Evolutionary conservation across 35 echinoderm and acorn worm genomes (phyloP).

Genomic region (Nesometra sesokonis): DNA sequence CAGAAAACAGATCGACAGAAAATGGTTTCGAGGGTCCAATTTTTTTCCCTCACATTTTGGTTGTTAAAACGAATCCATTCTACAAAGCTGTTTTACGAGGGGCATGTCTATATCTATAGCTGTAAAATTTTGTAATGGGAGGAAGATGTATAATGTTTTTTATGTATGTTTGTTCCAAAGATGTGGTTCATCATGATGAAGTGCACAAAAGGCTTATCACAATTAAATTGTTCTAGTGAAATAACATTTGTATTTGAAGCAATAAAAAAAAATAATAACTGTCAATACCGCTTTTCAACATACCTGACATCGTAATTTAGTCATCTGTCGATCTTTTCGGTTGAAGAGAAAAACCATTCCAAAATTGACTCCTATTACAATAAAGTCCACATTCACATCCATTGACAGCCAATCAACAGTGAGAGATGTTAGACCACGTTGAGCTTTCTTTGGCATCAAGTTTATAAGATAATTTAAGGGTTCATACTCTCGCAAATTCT

Average conservation of each 20-base stretch:
- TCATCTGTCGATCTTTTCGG: conserved; percentile 46
- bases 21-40: too few species aligned
- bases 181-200: not conserved
- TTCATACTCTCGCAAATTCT: conserved; percentile 67
- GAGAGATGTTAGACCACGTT: conserved; percentile 47
- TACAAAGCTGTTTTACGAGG: too few species aligned
- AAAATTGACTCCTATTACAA: conserved; percentile 79
- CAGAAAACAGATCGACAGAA: too few species aligned
- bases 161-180: not conserved
- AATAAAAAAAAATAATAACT: not conserved
- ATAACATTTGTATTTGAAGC: too few species aligned
- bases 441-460: conserved; percentile 68
- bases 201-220: not conserved
- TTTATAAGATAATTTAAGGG: conserved; percentile 50
- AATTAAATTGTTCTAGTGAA: not conserved
- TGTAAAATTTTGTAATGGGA: too few species aligned
- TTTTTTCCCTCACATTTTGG: too few species aligned
- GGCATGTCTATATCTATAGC: too few species aligned
- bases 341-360: conserved; percentile 73
- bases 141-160: too few species aligned
- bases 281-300: not conserved
- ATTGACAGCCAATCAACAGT: conserved; percentile 58
- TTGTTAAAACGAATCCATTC: too few species aligned
- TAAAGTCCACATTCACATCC: conserved; percentile 83
- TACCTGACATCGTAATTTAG: conserved; percentile 78